Percentiles rank a stretch among this genome's conserved stretches.
Conservation (phyloP, 2,888 invertebrate genomes). For the Coelopa pilipes region DNA sequence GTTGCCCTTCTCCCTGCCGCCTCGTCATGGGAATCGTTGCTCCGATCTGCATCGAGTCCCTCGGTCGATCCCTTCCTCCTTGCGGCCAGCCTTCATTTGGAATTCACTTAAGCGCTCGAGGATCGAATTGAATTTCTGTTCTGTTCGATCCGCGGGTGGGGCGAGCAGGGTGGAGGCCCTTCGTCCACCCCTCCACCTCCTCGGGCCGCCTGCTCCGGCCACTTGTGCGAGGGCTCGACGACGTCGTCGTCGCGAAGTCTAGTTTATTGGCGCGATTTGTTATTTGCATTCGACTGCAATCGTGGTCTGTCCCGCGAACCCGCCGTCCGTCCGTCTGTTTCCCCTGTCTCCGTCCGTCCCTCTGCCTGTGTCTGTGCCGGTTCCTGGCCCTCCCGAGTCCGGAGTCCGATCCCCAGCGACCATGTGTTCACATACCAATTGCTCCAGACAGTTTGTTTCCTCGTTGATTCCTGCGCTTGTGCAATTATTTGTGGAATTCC, state of each 20-base stretch:
- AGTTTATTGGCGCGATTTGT: slow-evolving; percentile 64
- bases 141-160: background rate
- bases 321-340: slow-evolving; percentile 48
- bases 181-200: background rate
- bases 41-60: background rate
- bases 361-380: slow-evolving; percentile 18
- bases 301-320: slow-evolving; percentile 50
- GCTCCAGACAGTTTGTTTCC: slow-evolving; percentile 31
- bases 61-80: slow-evolving; percentile 22
- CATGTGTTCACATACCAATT: slow-evolving; percentile 33
- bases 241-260: slow-evolving; percentile 54
- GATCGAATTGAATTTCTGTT: slow-evolving; percentile 29
- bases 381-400: slow-evolving; percentile 16
- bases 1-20: background rate
- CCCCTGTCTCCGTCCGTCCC: background rate
- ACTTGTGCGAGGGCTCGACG: slow-evolving; percentile 17
- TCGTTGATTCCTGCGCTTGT: slow-evolving; percentile 27
- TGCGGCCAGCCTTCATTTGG: slow-evolving; percentile 31
- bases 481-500: slow-evolving; percentile 63
- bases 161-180: background rate
- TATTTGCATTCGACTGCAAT: slow-evolving; percentile 59
- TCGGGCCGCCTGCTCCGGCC: background rate
- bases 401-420: slow-evolving; percentile 25
- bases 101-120: slow-evolving; percentile 32
- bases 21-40: too few species aligned